Percentiles rank a stretch among this genome's conserved stretches.
Conservation (phyloP, 2,797 vertebrate species). For the Alca torda region DNA sequence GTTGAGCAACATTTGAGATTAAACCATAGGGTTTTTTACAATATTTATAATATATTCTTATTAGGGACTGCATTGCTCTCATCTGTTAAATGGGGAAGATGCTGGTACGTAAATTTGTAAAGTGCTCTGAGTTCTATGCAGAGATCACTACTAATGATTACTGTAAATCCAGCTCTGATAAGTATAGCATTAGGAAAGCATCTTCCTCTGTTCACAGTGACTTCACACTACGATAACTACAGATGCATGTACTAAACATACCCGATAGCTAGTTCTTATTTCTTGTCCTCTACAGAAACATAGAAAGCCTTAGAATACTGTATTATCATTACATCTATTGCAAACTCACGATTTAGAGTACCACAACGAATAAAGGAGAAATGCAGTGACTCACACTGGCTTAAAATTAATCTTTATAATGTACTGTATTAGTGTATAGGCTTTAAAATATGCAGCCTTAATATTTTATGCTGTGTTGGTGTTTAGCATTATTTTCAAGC, state of each 20-base stretch:
- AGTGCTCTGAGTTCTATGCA: background rate
- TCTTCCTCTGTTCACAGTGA: background rate
- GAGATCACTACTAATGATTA: background rate
- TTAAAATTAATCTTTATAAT: constrained; percentile 26
- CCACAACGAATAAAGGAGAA: constrained; percentile 3
- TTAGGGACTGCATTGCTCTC: background rate
- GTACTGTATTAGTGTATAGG: background rate
- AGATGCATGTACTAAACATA: background rate
- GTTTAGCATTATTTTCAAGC: background rate
- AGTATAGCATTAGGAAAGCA: background rate
- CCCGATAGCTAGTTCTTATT: background rate
- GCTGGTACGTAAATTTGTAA: background rate
- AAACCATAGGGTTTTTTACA: background rate
- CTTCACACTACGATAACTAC: background rate
- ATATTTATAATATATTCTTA: background rate
- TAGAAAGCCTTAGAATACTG: background rate
- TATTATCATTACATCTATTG: background rate
- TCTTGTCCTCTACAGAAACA: background rate
- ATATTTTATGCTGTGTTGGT: background rate
- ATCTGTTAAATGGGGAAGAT: background rate
- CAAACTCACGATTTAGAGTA: constrained; percentile 1
- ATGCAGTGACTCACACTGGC: background rate
- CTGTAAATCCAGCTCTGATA: background rate
- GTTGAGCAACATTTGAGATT: background rate
- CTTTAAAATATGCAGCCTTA: background rate